These are phyloP conservation scores for Adelosebastes latens DNA, from an alignment of 2,797 vertebrate species.

Conservation along the genomic window DNA sequence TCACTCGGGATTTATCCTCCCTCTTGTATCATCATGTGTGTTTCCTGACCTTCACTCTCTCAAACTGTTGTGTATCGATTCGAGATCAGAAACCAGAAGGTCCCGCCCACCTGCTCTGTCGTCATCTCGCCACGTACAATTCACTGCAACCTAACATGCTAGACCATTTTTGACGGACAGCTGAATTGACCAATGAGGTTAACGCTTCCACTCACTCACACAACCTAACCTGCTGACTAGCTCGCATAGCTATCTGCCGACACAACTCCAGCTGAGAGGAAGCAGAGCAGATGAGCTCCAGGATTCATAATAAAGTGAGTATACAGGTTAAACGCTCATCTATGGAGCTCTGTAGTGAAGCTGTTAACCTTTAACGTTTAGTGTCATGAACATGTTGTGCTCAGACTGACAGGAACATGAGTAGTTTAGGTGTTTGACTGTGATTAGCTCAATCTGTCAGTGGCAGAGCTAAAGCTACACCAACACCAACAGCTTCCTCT, in stretches of 20 bases:
- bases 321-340: neutral
- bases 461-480: slow-evolving; percentile 59
- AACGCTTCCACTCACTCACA: rapidly evolving
- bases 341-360: neutral
- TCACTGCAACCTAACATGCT: slow-evolving; percentile 70
- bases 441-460: slow-evolving; percentile 41
- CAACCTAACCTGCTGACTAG: slow-evolving; percentile 22
- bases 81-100: neutral
- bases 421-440: neutral
- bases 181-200: slow-evolving; percentile 45
- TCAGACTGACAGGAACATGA: neutral
- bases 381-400: neutral
- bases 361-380: neutral
- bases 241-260: neutral
- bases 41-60: neutral
- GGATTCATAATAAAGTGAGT: slow-evolving; percentile 64
- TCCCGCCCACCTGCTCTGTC: slow-evolving; percentile 45
- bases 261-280: slow-evolving; percentile 38
- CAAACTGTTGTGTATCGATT: neutral
- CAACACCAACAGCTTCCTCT: slow-evolving; percentile 31
- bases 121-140: slow-evolving; percentile 77
- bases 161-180: neutral
- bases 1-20: neutral
- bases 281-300: slow-evolving; percentile 34
- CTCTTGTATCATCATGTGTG: no score